Conservation (phyloP, 2,797 vertebrate species). For the Sparus aurata region DNA sequence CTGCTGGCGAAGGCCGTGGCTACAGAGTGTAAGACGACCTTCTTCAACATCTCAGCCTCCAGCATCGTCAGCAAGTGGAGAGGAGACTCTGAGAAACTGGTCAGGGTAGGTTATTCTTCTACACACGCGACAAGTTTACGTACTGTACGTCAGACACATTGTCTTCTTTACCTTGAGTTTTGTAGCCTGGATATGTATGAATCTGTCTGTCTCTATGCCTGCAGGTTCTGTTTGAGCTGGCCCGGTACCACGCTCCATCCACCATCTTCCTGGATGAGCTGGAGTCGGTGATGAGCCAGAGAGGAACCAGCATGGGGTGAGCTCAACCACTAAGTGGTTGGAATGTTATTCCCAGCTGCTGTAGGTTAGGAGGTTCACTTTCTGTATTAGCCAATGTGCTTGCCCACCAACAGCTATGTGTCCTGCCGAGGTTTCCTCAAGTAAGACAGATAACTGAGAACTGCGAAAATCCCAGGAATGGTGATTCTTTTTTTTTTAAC, state of each 20-base stretch:
- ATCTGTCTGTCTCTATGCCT: background rate
- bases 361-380: background rate
- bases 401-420: background rate
- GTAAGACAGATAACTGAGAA: background rate
- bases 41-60: conserved; percentile 98
- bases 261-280: conserved; percentile 98
- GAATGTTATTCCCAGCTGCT: background rate
- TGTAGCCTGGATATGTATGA: background rate
- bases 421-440: background rate
- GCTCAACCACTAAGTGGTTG: conserved; percentile 2
- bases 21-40: conserved; percentile 95
- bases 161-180: background rate
- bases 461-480: background rate
- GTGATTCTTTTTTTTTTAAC: background rate
- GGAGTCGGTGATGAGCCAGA: conserved; percentile 97
- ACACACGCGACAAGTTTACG: background rate
- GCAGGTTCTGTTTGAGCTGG: conserved; percentile 96
- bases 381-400: background rate
- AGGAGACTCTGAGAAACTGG: conserved; percentile 97
- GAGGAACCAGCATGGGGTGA: conserved; percentile 90
- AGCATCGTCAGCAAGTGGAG: conserved; percentile 99
- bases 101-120: conserved; percentile 86
- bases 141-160: background rate
- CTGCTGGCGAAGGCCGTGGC: conserved; percentile 97
- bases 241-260: conserved; percentile 95